A percentile compares a stretch with the other conserved stretches of the same genome.
phyloP scores from a whole-genome alignment of 2,888 invertebrate genomes.

The Lepidocyrtinus sp. region DNA sequence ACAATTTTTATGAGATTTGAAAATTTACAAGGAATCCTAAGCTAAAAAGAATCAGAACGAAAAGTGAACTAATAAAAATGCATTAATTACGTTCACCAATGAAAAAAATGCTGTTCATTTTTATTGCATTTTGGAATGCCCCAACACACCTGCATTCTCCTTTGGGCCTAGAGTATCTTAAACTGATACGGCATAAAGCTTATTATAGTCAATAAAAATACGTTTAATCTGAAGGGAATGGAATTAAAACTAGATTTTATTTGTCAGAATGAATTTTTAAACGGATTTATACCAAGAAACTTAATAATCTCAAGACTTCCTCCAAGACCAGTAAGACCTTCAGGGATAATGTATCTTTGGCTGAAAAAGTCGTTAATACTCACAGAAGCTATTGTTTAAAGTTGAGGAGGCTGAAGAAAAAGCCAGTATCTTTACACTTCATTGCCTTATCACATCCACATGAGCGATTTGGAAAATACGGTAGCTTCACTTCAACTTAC shows the following conservation, averaged over 20 bases:
- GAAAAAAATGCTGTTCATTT: constrained; percentile 8
- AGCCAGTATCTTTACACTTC: not conserved
- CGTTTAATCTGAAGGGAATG: constrained; percentile 8
- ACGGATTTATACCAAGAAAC: not conserved
- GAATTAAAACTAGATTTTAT: constrained; percentile 8
- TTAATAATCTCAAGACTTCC: not conserved
- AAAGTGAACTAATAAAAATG: constrained; percentile 41
- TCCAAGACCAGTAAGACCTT: not conserved
- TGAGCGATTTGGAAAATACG: constrained; percentile 6
- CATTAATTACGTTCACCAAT: constrained; percentile 50
- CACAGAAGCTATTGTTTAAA: not conserved
- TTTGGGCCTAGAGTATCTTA: too few relatives aligned
- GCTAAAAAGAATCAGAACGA: not conserved
- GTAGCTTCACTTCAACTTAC: not conserved
- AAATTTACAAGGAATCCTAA: constrained; percentile 4
- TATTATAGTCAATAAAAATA: constrained; percentile 15
- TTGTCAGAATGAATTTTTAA: constrained; percentile 10
- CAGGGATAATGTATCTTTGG: too few relatives aligned
- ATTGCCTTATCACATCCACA: not conserved
- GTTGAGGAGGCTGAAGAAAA: not conserved
- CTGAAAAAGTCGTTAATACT: not conserved
- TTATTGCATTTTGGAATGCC: constrained; percentile 8
- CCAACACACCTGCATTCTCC: constrained; percentile 13
- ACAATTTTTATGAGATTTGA: constrained; percentile 2
- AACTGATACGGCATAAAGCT: constrained; percentile 2